Base-by-base conservation (phyloP, 2,888 invertebrate species). In the Acanthosepion pharaonis region DNA sequence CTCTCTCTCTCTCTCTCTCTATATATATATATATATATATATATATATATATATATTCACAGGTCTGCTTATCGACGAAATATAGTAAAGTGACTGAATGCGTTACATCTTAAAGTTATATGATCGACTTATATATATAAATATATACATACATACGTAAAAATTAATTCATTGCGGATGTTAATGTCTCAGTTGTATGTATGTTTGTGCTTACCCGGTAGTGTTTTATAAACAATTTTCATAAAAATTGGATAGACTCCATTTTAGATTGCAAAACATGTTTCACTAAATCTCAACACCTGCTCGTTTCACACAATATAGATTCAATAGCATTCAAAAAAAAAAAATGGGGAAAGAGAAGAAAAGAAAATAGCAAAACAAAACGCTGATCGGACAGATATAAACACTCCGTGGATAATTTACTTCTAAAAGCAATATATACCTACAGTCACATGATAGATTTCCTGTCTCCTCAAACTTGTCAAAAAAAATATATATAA, bases 211-310 rank as follows among this genome's bases (percentile, higher is more conserved):
- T 20, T 59, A 59, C 59, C 59, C 23, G 20, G 20, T 59, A 59
- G 59, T 59, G 59, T 59, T 59, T 59, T 59, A 59, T 23, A 59
- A 59, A 59, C 59, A 59, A 59, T 59, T 59, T 59, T 59, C 59
- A 78, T n/a, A 78, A 78, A 78, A 78, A 78, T 78, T 78, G 78
- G 78, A 78, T n/a, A 78, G 78, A 78, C 78, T 78, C 78, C 78
- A 78, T 78, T 78, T 78, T 78, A 78, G 78, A 78, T 33, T 78
- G 78, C 78, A 78, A 78, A 78, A 78, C 78, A 78, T 33, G 78
- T 78, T 78, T n/a, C 78, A 78, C 23, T 33, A 78, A 78, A 78
- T 78, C 78, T n/a, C n/a, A 78, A 78, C 78, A 78, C 78, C 78
- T 78, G 78, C 78, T 33, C 78, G 78, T 78, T 78, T 78, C 78